Base-by-base conservation (phyloP, 2,797 vertebrate species). In the Petrocephalus schoutedeni region DNA sequence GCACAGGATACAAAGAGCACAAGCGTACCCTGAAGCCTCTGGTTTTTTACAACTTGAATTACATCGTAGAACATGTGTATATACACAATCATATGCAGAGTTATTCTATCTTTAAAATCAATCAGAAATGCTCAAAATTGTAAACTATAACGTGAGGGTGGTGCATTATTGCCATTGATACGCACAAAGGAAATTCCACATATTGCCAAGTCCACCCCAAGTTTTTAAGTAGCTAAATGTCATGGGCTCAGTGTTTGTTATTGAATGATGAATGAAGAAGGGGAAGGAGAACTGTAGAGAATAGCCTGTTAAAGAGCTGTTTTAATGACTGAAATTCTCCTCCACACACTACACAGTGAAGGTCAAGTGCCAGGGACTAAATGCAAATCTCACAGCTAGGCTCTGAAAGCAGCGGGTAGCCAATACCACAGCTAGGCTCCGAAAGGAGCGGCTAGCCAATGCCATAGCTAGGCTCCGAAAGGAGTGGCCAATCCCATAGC, bases 1-100 rank as follows among this genome's bases (percentile, higher is more conserved):
- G 84, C 56, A n/a, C 14, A 23, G 53, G 84, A 86, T 86, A 86
- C 84, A 86, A 54, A 86, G 84, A 86, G 84, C 23, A 58, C 32
- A 19, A 54, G 28, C 84, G 14, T 86, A 58, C 58, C 84, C 84
- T 19, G 23, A 36, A 86, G 84, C 54, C 56, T 86, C 23, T 36
- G 83, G 14, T 36, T 58, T 59, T 41, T 56, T 59, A 58, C 32
- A 36, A 86, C 53, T 28, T 58, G 84, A 86, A 86, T 86, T 86
- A 59, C 56, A 59, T 58, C 84, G 59, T 41, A 58, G 54, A 86
- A 86, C 84, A 59, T 16, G 6, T 59, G 84, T 86, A 86, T 59
- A 86, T 86, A 19, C 53, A 19, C 84, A 32, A 41, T 86, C 45
- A 32, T 32, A 86, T 86, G 56, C 54, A 32, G 53, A 23, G 14